A percentile compares a stretch with the other conserved stretches of the same genome.
phyloP scores from a whole-genome alignment of 2,797 vertebrate species.

The Varecia variegata region DNA sequence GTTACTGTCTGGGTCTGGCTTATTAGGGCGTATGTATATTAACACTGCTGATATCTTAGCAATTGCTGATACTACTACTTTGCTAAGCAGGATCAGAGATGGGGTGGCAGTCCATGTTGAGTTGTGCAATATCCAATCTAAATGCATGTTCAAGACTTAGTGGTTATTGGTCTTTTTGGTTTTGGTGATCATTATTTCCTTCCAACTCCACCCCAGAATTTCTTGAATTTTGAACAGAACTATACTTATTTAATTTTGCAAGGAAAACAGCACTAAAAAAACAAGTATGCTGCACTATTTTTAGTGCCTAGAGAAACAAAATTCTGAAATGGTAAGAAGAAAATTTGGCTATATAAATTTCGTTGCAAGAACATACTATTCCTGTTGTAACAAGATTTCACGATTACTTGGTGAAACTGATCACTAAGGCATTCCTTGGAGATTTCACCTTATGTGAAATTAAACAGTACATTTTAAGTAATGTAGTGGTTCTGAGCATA shows the following conservation, averaged over 20 bases:
- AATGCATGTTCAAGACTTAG: not conserved
- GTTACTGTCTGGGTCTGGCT: not conserved
- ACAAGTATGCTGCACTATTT: not conserved
- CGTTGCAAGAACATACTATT: not conserved
- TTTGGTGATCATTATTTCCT: not conserved
- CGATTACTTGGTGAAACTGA: not conserved
- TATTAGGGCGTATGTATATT: not conserved
- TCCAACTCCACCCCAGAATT: not conserved
- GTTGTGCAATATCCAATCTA: not conserved
- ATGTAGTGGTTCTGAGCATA: not conserved
- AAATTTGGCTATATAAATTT: not conserved
- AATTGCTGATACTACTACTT: not conserved
- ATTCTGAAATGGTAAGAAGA: not conserved
- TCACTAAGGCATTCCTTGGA: not conserved
- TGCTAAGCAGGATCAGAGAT: not conserved
- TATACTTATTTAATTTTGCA: not conserved
- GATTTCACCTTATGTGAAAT: not conserved
- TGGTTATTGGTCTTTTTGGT: not conserved
- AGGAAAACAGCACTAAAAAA: not conserved
- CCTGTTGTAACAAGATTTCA: not conserved
- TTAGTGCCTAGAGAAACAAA: not conserved
- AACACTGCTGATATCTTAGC: not conserved
- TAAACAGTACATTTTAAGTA: not conserved
- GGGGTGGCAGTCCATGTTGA: not conserved
- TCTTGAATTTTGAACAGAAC: not conserved